Evolutionary conservation across 2,888 invertebrate genomes (phyloP), one percentile per base, ranked within the genome.

Genomic region (Platycheirus albimanus): DNA sequence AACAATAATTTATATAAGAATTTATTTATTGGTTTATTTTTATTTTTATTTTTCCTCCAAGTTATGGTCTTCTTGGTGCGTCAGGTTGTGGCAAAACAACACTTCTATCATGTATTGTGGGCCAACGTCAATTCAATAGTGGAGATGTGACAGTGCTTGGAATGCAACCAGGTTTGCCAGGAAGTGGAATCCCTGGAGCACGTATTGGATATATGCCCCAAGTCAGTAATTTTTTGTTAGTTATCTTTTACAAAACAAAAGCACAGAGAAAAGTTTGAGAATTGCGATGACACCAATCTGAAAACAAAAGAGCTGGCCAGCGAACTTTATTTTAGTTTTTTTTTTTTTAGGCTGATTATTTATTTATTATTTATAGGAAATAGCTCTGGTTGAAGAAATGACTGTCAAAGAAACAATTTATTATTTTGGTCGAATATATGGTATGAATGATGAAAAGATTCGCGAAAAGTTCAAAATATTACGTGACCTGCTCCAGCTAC

Each of bases 41-140:
- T 30, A 28, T 51, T 63, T 52, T 54, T n/a, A n/a, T 45, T 69
- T 30, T 38, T 61, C 17, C 33, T 74, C 58, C 13, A 58, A 96
- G 96, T 87, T 98, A 97, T 89, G 97, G 97, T 28, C 92, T 98
- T 6, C 92, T 98, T 17, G 98, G 97, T 1, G 95, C 97, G 0
- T 97, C 97, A 86, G 97, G 97, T 5, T 97, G 97, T 88, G 97
- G 97, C 3, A 98, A 97, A 89, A 97, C 97, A 0, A 97, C 98
- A 0, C 91, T 98, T 3, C 92, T 98, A 7, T 94, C 96, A 61
- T 96, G 96, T 90, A 94, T 97, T 85, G 96, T 97, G 5, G 97
- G 97, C 0, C 92, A 95, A 85, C 92, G 94, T 79, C 91, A 92
- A 63, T 91, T 97, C 45, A 94, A 96, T 89, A 92, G 93, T 15